A percentile compares a stretch with the other conserved stretches of the same genome.
Conservation (phyloP, 1,140 invertebrate species). For the Brachionus plicatilis region DNA sequence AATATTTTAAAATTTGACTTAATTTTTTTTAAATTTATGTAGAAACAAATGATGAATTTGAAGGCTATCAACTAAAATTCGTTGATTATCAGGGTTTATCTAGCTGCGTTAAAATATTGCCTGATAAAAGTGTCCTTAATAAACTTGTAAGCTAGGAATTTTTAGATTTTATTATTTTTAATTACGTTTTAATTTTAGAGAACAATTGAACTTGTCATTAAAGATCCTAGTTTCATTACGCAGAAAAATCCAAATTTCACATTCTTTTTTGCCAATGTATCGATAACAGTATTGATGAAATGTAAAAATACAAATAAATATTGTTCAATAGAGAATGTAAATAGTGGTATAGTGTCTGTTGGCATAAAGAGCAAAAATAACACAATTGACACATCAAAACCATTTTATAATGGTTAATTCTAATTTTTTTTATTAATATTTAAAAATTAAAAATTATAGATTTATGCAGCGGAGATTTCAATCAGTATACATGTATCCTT, state of each 20-base stretch:
- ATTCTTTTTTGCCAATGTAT: not conserved
- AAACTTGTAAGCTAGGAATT: not conserved
- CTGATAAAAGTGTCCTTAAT: not conserved
- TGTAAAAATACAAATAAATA: not conserved
- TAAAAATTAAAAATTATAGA: not conserved
- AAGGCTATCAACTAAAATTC: not conserved
- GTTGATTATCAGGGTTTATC: not conserved
- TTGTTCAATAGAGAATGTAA: not conserved
- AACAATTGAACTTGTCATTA: not conserved
- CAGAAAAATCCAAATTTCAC: not conserved
- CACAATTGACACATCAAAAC: not conserved
- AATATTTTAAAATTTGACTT: not conserved
- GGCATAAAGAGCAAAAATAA: constrained; percentile 16
- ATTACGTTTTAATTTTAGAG: not conserved
- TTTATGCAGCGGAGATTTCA: constrained; percentile 1
- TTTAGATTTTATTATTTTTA: not conserved
- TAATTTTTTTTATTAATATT: not conserved
- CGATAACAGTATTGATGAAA: not conserved
- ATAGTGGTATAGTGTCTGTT: not conserved
- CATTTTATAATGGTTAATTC: not conserved
- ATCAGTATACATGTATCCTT: not conserved
- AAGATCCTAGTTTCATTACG: not conserved
- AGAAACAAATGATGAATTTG: not conserved
- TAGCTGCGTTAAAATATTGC: not conserved
- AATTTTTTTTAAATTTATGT: not conserved